phyloP scores from a whole-genome alignment of 2,113 vertebrate species.

The Misgurnus anguillicaudatus region DNA sequence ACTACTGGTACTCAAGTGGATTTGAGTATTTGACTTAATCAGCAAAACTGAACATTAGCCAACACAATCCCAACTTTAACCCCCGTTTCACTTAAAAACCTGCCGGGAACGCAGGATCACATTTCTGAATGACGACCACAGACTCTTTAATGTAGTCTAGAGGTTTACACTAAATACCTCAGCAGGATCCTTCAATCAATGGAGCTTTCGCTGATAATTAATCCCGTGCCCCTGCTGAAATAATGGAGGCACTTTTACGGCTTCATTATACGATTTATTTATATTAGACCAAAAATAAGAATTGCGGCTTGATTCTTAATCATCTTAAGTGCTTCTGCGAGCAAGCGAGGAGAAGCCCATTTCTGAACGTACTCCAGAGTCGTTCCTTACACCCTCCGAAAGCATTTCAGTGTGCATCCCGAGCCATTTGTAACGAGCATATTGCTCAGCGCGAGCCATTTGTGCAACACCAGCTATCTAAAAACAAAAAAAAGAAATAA shows the following conservation, averaged over 20 bases:
- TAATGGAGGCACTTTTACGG: constrained; percentile 52
- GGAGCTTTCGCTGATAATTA: constrained; percentile 51
- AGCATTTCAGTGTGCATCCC: constrained; percentile 42
- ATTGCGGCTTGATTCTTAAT: constrained; percentile 49
- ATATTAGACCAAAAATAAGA: constrained; percentile 49
- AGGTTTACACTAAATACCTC: constrained; percentile 50
- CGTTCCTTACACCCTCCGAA: constrained; percentile 49
- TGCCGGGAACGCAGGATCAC: constrained; percentile 8
- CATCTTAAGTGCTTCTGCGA: constrained; percentile 45
- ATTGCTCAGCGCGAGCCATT: constrained; percentile 50
- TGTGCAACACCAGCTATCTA: constrained; percentile 46
- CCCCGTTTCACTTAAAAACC: constrained; percentile 23
- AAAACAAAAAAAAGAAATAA: constrained; percentile 68
- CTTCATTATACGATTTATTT: constrained; percentile 58
- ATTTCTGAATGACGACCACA: constrained; percentile 33
- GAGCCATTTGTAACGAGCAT: constrained; percentile 45
- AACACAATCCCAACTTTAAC: constrained; percentile 20
- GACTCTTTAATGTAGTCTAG: constrained; percentile 45
- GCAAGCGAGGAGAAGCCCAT: constrained; percentile 20
- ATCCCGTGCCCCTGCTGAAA: constrained; percentile 53
- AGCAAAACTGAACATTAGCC: constrained; percentile 35
- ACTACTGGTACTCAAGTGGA: background rate
- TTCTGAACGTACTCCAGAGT: constrained; percentile 34
- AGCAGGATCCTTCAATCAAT: constrained; percentile 47
- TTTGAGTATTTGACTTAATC: constrained; percentile 34